phyloP scores from a whole-genome alignment of 2,113 vertebrate species.

The Zingel zingel region DNA sequence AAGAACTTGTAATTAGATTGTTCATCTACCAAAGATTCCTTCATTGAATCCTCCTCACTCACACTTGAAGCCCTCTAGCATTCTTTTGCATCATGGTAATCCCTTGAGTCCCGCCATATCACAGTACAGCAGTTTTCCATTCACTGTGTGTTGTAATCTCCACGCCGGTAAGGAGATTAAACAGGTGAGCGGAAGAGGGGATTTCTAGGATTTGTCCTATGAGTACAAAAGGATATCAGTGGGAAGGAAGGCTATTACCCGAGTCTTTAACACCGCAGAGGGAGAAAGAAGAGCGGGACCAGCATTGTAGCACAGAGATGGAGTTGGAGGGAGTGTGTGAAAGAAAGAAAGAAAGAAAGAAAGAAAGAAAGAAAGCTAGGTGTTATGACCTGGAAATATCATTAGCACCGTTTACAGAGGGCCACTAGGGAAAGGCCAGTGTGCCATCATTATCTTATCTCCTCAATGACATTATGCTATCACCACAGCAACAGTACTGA shows the following conservation, averaged over 20 bases:
- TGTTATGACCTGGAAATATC: constrained; percentile 74
- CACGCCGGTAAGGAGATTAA: constrained; percentile 81
- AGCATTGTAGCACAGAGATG: constrained; percentile 1
- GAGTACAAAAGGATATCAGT: constrained; percentile 77
- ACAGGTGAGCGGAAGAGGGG: constrained; percentile 71
- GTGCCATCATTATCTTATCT: constrained; percentile 68
- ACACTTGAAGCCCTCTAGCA: neutral
- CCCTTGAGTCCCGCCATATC: constrained; percentile 29
- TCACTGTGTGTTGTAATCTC: constrained; percentile 77
- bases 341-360: neutral
- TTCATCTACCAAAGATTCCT: neutral
- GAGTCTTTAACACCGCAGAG: constrained; percentile 23
- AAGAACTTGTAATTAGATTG: neutral
- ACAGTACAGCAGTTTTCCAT: constrained; percentile 49
- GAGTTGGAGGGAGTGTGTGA: constrained; percentile 6
- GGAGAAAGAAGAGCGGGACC: constrained; percentile 4
- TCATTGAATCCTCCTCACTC: neutral
- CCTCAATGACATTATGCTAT: constrained; percentile 26
- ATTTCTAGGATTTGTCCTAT: constrained; percentile 75
- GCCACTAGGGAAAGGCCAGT: constrained; percentile 77
- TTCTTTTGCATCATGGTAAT: constrained; percentile 41
- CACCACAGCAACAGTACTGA: constrained; percentile 22
- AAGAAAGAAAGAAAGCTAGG: constrained; percentile 14
- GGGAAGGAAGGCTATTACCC: constrained; percentile 63
- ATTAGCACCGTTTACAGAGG: constrained; percentile 79